Conservation (phyloP, 92 coral and sea anemone species). For the Porites rus region DNA sequence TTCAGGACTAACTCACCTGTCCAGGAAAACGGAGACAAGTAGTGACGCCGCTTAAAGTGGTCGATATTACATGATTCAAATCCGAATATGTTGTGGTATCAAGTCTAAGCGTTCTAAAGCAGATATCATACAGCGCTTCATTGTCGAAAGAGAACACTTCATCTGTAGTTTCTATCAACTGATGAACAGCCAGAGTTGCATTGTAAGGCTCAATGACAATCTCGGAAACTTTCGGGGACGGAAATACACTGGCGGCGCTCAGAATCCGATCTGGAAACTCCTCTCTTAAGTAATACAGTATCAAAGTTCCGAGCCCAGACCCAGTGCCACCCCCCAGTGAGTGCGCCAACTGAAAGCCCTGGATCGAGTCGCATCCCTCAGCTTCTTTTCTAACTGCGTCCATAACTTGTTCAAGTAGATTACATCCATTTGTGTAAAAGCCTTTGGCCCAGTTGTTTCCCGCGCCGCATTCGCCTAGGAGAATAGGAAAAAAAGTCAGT, state of each 20-base stretch:
- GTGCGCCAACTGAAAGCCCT: conserved; percentile 86
- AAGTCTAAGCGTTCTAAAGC: conserved; percentile 80
- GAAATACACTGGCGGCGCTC: conserved; percentile 86
- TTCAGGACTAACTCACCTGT: conserved; percentile 64
- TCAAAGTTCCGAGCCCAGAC: conserved; percentile 85
- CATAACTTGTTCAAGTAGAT: conserved; percentile 79
- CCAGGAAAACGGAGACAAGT: conserved; percentile 91
- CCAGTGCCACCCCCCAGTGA: conserved; percentile 93
- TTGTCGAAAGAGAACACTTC: conserved; percentile 90
- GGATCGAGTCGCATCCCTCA: conserved; percentile 84
- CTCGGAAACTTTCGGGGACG: conserved; percentile 91
- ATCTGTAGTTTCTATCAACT: conserved; percentile 86
- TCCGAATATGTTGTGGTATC: conserved; percentile 84
- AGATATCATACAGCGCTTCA: conserved; percentile 88
- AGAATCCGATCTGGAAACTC: conserved; percentile 88
- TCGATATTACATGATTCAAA: conserved; percentile 81
- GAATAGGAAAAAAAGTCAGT: not conserved
- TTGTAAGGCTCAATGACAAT: conserved; percentile 90
- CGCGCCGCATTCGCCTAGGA: conserved; percentile 84
- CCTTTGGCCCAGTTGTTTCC: conserved; percentile 98
- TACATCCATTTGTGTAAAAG: conserved; percentile 83
- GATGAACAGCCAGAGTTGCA: conserved; percentile 81
- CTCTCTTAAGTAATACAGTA: conserved; percentile 85
- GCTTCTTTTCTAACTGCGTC: conserved; percentile 87
- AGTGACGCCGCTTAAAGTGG: conserved; percentile 88